These are phyloP conservation scores for Drosophila rhopaloa DNA, from an alignment of 1,140 invertebrate species.

Conservation along the genomic window DNA sequence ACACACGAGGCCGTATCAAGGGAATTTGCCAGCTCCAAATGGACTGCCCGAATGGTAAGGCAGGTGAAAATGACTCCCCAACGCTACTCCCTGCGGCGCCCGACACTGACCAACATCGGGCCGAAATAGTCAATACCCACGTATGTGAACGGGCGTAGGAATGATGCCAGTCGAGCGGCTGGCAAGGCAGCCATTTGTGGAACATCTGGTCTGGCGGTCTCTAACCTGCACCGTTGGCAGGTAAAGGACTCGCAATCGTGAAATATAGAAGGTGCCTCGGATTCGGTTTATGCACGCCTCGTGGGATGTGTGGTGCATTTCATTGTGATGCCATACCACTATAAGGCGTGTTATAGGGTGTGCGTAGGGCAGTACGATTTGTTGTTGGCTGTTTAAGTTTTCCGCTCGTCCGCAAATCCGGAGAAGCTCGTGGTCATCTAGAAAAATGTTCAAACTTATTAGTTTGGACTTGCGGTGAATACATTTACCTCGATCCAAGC, in stretches of 20 bases:
- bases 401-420: not conserved
- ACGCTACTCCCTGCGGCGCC: not conserved
- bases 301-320: not conserved
- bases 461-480: too few relatives aligned
- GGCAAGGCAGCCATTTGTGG: too few relatives aligned
- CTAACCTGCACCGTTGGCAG: not conserved
- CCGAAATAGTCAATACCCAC: conserved; percentile 1
- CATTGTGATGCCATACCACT: not conserved
- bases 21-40: not conserved
- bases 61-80: not conserved
- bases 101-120: not conserved
- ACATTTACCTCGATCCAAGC: too few relatives aligned
- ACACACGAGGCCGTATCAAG: not conserved
- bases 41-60: not conserved
- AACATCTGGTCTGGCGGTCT: not conserved
- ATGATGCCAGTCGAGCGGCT: too few relatives aligned
- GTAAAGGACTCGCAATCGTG: not conserved
- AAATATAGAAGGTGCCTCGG: not conserved
- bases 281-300: not conserved
- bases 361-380: not conserved
- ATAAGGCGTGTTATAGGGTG: not conserved
- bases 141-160: not conserved
- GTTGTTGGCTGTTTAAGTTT: not conserved
- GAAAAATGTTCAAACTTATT: too few relatives aligned
- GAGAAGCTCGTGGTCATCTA: not conserved